Conservation (phyloP, 2,888 invertebrate species). For the Drosophila histrio region DNA sequence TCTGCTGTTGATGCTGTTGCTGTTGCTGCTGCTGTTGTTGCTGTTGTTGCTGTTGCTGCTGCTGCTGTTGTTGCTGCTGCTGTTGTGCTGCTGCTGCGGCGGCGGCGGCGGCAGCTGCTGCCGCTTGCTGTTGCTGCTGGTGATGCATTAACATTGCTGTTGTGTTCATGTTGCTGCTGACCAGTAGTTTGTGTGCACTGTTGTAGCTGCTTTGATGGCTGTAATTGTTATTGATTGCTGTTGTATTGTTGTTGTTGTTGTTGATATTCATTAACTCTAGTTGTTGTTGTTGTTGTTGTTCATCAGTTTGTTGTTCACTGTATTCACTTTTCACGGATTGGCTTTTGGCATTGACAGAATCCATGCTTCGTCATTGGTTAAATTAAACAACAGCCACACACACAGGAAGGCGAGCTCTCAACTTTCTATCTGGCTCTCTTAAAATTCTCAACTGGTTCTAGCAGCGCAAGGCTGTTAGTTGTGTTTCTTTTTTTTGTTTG, state of each 20-base stretch:
- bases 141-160: conserved; percentile 82
- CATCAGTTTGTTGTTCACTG: conserved; percentile 71
- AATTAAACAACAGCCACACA: too few relatives aligned
- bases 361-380: conserved; percentile 84
- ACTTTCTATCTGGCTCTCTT: too few relatives aligned
- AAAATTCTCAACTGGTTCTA: too few relatives aligned
- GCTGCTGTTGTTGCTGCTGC: conserved; percentile 72
- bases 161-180: conserved; percentile 74
- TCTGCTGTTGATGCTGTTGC: conserved; percentile 79
- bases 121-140: conserved; percentile 76
- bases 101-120: conserved; percentile 69
- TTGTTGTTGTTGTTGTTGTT: conserved; percentile 53
- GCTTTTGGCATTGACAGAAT: conserved; percentile 86
- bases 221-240: conserved; percentile 55
- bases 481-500: conserved; percentile 19
- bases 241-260: conserved; percentile 52
- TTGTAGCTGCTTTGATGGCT: conserved; percentile 38
- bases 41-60: conserved; percentile 69
- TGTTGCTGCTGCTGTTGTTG: conserved; percentile 79
- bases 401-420: too few relatives aligned
- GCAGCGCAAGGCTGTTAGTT: too few relatives aligned
- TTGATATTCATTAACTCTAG: conserved; percentile 57
- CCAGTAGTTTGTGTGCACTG: conserved; percentile 46
- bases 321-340: conserved; percentile 86
- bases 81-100: conserved; percentile 63